Conservation (phyloP, 2,113 vertebrate species). For the Phodopus roborovskii region DNA sequence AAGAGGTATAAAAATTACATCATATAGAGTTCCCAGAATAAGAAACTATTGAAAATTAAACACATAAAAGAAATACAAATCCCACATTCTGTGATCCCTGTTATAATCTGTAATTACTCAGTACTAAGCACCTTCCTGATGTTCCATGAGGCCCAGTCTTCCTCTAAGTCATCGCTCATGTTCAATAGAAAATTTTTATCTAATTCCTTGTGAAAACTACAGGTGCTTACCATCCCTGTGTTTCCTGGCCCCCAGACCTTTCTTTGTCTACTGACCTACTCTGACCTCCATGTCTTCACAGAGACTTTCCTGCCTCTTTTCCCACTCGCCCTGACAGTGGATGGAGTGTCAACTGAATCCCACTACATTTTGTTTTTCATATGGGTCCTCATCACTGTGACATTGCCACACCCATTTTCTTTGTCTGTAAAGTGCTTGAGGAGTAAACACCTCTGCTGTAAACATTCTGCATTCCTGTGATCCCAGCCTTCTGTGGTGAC, state of each 20-base stretch:
- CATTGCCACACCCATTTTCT: not conserved
- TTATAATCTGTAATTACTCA: not conserved
- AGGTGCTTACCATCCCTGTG: not conserved
- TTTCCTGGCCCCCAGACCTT: not conserved
- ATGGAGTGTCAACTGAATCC: not conserved
- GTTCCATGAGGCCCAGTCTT: not conserved
- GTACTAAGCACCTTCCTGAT: not conserved
- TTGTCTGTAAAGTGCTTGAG: not conserved
- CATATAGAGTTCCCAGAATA: not conserved
- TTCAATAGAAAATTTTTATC: not conserved
- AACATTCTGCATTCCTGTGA: too few species aligned
- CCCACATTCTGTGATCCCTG: not conserved
- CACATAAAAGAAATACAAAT: not conserved
- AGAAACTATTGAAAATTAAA: not conserved
- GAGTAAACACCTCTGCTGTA: not conserved
- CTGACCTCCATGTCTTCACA: not conserved
- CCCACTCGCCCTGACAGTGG: not conserved
- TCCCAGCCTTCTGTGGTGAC: not conserved
- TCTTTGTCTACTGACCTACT: not conserved
- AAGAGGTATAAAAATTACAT: not conserved
- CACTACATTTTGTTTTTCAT: not conserved
- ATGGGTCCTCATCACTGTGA: not conserved
- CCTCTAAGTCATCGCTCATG: not conserved
- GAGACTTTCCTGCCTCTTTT: not conserved
- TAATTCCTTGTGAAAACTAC: not conserved